Evolutionary conservation across 2,113 vertebrate genomes (phyloP).

Genomic region (Columba janthina): DNA sequence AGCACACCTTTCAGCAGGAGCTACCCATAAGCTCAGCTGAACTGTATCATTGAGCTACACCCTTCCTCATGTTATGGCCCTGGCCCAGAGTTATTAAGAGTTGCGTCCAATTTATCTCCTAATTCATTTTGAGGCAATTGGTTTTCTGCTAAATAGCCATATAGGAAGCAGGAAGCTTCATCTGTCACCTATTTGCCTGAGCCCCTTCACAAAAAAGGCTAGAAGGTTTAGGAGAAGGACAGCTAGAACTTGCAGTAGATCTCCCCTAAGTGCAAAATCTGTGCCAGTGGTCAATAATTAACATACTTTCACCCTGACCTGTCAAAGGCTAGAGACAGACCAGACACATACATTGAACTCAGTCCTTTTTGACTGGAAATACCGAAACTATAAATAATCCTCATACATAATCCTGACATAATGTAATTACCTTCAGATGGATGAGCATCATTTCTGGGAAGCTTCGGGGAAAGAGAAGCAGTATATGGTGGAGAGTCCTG

Average conservation of each 20-base stretch:
- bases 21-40: background rate
- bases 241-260: conserved; percentile 23
- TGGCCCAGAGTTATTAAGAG: background rate
- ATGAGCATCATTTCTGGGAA: conserved; percentile 80
- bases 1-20: background rate
- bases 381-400: conserved; percentile 35
- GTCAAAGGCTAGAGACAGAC: conserved; percentile 28
- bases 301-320: conserved; percentile 13
- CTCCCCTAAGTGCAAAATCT: conserved; percentile 21
- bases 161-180: background rate
- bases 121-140: background rate
- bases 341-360: background rate
- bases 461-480: conserved; percentile 86
- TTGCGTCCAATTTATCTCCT: background rate
- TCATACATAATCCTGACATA: background rate
- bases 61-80: background rate
- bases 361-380: conserved; percentile 5
- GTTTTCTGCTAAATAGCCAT: background rate
- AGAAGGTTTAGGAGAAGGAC: background rate
- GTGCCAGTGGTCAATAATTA: conserved; percentile 33
- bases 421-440: conserved; percentile 86
- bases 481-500: conserved; percentile 82
- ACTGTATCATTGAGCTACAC: background rate
- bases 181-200: background rate
- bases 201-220: background rate